phyloP scores from a whole-genome alignment of 1,140 invertebrate species.

The Cydia splendana region DNA sequence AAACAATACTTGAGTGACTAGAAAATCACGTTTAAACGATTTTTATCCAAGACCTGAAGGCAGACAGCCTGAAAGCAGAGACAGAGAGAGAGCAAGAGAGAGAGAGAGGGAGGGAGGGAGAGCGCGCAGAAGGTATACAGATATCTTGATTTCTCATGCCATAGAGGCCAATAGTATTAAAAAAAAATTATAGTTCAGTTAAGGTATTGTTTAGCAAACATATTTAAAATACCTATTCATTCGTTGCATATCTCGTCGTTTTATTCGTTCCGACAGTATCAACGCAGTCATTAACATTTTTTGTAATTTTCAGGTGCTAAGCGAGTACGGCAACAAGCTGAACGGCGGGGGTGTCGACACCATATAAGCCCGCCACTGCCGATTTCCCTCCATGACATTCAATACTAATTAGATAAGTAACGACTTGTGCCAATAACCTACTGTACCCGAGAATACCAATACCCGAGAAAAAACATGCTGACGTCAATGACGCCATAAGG shows the following conservation, averaged over 20 bases:
- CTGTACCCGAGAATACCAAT: background rate
- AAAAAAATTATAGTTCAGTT: no score
- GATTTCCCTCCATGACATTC: conserved; percentile 30
- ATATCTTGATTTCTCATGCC: no score
- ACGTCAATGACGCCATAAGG: no score
- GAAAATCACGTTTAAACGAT: background rate
- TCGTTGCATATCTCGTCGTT: background rate
- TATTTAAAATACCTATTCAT: background rate
- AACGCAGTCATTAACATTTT: background rate
- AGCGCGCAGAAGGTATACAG: no score
- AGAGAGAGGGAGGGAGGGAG: no score
- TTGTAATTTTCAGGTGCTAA: conserved; percentile 64
- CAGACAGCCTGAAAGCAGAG: no score
- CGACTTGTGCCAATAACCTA: conserved; percentile 10
- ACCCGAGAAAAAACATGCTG: no score
- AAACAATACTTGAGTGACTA: no score
- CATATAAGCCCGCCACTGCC: conserved; percentile 42
- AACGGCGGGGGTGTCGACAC: conserved; percentile 70
- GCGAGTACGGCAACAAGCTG: conserved; percentile 72
- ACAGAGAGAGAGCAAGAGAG: no score
- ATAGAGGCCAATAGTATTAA: no score
- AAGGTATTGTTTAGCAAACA: no score
- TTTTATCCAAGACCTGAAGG: no score
- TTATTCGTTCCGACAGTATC: background rate
- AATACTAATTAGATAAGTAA: conserved; percentile 2